These are phyloP conservation scores for Drosophila koepferae DNA, from an alignment of 2,888 invertebrate species.

Conservation along the genomic window DNA sequence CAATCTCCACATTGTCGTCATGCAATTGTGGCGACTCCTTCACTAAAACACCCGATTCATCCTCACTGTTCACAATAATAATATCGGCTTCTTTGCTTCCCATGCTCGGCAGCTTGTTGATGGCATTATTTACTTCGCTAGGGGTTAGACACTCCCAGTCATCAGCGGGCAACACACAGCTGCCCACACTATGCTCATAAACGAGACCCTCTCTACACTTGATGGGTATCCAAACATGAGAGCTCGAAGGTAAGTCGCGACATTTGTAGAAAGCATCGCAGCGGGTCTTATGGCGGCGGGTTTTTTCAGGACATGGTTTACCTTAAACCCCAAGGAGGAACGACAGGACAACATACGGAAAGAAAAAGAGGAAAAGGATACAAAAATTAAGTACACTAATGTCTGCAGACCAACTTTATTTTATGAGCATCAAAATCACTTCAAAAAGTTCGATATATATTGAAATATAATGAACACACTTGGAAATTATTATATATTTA, in stretches of 20 bases:
- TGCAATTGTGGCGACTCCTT: constrained; percentile 25
- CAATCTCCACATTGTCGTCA: constrained; percentile 66
- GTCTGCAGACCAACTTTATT: neutral
- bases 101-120: constrained; percentile 8
- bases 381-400: neutral
- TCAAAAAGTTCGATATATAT: neutral
- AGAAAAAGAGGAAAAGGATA: constrained; percentile 2
- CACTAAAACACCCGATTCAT: constrained; percentile 53
- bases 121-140: constrained; percentile 49
- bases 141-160: constrained; percentile 84
- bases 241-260: constrained; percentile 73
- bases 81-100: constrained; percentile 55
- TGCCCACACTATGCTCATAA: constrained; percentile 83
- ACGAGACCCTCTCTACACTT: constrained; percentile 83
- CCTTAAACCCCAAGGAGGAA: constrained; percentile 58
- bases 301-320: constrained; percentile 84
- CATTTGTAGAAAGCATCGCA: constrained; percentile 84
- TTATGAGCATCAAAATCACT: neutral
- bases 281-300: constrained; percentile 83
- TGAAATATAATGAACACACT: neutral
- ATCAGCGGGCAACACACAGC: constrained; percentile 84
- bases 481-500: neutral
- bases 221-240: constrained; percentile 83
- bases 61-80: constrained; percentile 65
- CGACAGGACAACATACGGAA: neutral